These are phyloP conservation scores for Aphelenchoides besseyi DNA, from an alignment of 1,140 invertebrate species.

Conservation along the genomic window DNA sequence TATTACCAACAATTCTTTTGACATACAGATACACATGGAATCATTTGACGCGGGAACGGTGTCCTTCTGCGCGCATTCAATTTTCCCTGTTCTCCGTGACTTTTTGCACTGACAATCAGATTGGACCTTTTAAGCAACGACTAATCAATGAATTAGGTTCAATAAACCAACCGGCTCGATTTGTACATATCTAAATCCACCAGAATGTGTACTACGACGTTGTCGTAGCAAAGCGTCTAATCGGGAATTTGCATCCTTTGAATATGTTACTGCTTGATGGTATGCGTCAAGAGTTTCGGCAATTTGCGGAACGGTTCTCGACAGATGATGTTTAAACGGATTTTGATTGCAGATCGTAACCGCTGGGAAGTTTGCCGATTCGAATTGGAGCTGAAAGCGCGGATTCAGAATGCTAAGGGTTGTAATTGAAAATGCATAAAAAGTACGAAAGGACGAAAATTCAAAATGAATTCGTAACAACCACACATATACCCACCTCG, in stretches of 20 bases:
- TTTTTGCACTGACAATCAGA: conserved; percentile 54
- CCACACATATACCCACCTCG: conserved; percentile 35
- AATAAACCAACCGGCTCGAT: conserved; percentile 44
- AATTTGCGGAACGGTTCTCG: conserved; percentile 58
- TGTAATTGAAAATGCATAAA: conserved; percentile 10
- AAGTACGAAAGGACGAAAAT: conserved; percentile 15
- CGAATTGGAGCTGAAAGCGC: conserved; percentile 57
- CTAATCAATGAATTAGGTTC: background rate
- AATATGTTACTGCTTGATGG: conserved; percentile 58
- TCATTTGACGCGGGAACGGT: conserved; percentile 44
- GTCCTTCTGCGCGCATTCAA: conserved; percentile 53
- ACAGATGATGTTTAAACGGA: conserved; percentile 58
- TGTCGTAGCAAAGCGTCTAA: conserved; percentile 6
- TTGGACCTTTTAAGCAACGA: too few species aligned
- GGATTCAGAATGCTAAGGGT: background rate
- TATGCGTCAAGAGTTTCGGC: conserved; percentile 49
- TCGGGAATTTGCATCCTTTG: conserved; percentile 40
- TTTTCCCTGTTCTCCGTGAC: conserved; percentile 15
- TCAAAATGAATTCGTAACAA: conserved; percentile 8
- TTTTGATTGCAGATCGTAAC: conserved; percentile 59
- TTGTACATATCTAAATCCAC: conserved; percentile 58
- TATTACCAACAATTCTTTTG: background rate
- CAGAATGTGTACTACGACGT: conserved; percentile 31
- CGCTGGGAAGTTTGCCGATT: conserved; percentile 55
- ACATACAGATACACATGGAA: conserved; percentile 55